Percentiles rank a stretch among this genome's conserved stretches.
These are phyloP conservation scores for Euzophera pinguis DNA, from an alignment of 2,888 invertebrate genomes.

Conservation along the genomic window DNA sequence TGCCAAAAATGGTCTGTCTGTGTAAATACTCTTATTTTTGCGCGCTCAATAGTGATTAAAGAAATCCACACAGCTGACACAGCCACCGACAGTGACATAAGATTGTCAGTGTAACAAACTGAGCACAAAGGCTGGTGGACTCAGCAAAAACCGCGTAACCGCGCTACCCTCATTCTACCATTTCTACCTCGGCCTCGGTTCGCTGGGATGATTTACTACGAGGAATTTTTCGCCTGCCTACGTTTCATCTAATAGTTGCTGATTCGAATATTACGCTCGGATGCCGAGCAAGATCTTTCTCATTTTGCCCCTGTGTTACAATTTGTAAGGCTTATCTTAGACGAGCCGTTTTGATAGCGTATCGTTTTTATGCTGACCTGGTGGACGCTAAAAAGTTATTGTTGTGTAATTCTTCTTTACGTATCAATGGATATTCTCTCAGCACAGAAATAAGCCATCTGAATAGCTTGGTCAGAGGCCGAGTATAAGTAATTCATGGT, in stretches of 20 bases:
- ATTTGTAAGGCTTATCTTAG: constrained; percentile 18
- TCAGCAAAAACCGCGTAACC: neutral
- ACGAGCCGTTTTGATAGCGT: constrained; percentile 21
- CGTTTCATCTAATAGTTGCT: constrained; percentile 47
- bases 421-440: too few species aligned
- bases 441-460: too few species aligned
- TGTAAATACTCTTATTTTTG: too few species aligned
- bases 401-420: too few species aligned
- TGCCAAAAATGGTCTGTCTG: too few species aligned
- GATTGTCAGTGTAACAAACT: neutral
- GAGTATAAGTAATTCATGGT: too few species aligned
- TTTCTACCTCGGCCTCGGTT: neutral
- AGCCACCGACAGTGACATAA: neutral
- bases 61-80: neutral
- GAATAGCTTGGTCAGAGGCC: too few species aligned
- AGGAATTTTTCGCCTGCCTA: constrained; percentile 42
- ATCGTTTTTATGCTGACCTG: neutral
- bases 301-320: constrained; percentile 27
- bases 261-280: constrained; percentile 44
- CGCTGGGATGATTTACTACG: constrained; percentile 47
- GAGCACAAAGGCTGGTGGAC: neutral
- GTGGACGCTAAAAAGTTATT: too few species aligned
- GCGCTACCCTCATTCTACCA: constrained; percentile 3
- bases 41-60: neutral
- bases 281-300: constrained; percentile 29